Conservation (phyloP, 2,113 vertebrate genomes). For the Pterophyllum scalare region DNA sequence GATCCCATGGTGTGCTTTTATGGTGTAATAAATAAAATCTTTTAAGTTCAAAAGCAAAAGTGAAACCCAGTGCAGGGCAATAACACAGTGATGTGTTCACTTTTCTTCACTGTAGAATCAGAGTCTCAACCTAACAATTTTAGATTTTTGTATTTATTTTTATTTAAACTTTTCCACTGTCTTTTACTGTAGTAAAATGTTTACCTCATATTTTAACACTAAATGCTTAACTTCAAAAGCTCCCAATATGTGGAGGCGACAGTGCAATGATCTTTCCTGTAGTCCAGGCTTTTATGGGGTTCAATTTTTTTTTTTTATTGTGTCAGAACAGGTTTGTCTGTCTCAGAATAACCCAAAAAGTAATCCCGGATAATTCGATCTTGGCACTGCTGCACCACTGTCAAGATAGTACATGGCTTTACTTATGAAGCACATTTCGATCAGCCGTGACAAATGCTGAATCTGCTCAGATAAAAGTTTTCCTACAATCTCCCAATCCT, state of each 20-base stretch:
- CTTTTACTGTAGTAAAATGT: neutral
- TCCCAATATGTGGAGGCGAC: neutral
- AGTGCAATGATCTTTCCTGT: neutral
- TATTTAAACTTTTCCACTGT: no score
- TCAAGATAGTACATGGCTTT: no score
- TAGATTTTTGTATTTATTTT: no score
- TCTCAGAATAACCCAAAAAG: no score
- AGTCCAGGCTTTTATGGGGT: neutral
- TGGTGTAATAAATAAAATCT: neutral
- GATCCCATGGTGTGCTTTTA: neutral
- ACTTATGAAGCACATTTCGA: neutral
- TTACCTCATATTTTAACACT: neutral
- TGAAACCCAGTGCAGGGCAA: neutral
- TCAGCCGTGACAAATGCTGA: neutral
- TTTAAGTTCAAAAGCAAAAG: neutral
- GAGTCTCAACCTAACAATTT: no score
- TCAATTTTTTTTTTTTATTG: neutral
- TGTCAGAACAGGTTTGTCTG: neutral
- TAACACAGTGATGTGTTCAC: neutral
- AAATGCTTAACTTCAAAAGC: neutral
- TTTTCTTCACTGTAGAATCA: no score
- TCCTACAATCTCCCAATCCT: neutral
- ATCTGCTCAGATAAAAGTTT: neutral
- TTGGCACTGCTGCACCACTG: no score
- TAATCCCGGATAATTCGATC: no score